Percentiles rank a stretch among this genome's conserved stretches.
These are phyloP conservation scores for Candidula unifasciata DNA, from an alignment of 2,888 invertebrate species.

Conservation along the genomic window DNA sequence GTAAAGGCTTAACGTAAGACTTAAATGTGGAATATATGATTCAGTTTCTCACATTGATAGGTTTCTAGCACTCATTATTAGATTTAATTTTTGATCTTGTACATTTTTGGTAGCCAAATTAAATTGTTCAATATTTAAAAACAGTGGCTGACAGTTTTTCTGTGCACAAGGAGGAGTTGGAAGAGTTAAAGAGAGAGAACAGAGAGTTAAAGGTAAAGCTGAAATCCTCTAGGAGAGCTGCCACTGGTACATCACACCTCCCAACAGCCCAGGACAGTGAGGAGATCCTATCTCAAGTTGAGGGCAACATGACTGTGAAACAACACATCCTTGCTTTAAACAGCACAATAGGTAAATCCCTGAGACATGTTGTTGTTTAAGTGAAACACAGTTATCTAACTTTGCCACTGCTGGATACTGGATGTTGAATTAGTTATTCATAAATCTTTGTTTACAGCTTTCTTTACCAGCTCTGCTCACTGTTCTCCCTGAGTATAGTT, in stretches of 20 bases:
- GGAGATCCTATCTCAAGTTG: slow-evolving; percentile 62
- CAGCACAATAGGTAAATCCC: slow-evolving; percentile 69
- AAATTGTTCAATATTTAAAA: background rate
- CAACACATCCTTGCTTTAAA: slow-evolving; percentile 74
- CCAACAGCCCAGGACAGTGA: slow-evolving; percentile 49
- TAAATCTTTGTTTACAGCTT: too few species aligned
- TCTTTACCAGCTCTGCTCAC: too few species aligned
- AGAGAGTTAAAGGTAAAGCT: slow-evolving; percentile 68
- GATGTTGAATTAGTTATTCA: too few species aligned
- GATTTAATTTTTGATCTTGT: too few species aligned
- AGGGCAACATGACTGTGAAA: slow-evolving; percentile 54
- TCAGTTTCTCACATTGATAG: too few species aligned
- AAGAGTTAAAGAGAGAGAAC: slow-evolving; percentile 64
- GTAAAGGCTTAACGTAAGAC: too few species aligned
- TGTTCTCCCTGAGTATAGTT: too few species aligned
- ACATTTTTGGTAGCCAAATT: too few species aligned
- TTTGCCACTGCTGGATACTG: background rate
- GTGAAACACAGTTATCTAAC: background rate
- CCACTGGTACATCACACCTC: slow-evolving; percentile 57
- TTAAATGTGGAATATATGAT: too few species aligned
- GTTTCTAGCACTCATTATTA: too few species aligned
- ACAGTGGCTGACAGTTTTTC: background rate
- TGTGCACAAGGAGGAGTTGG: slow-evolving; percentile 17
- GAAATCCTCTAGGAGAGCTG: slow-evolving; percentile 43
- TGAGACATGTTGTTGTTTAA: background rate